Evolutionary conservation across 2,113 vertebrate genomes (phyloP).

Genomic region (Stigmatopora nigra): DNA sequence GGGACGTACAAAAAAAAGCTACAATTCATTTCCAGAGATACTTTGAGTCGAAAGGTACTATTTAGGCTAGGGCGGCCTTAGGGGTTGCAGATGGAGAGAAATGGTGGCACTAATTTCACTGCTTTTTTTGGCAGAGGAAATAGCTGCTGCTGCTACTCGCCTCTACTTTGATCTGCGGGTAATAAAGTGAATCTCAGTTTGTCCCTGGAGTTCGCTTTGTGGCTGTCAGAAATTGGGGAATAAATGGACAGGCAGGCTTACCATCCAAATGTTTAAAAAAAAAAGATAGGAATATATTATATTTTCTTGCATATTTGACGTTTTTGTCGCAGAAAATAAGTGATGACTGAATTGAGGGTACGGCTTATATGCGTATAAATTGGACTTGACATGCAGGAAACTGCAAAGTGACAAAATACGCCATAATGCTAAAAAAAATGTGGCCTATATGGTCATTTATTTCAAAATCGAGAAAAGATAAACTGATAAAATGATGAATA

Average conservation of each 20-base stretch:
- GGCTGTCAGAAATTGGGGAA: not conserved
- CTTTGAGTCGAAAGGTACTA: slow-evolving; percentile 60
- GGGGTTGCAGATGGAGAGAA: slow-evolving; percentile 49
- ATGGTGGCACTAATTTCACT: slow-evolving; percentile 58
- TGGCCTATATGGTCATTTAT: no score
- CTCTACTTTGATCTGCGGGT: not conserved
- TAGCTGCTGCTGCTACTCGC: slow-evolving; percentile 15
- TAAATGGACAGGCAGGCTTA: not conserved
- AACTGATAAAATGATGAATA: no score
- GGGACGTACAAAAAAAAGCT: slow-evolving; percentile 51
- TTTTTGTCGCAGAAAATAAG: no score
- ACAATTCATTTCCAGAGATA: slow-evolving; percentile 50
- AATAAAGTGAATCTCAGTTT: not conserved
- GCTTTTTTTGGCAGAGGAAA: slow-evolving; percentile 49
- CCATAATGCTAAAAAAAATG: no score
- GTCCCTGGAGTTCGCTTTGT: not conserved
- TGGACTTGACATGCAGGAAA: no score
- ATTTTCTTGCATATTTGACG: no score
- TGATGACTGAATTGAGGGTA: no score
- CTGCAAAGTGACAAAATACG: no score
- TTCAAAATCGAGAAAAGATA: no score
- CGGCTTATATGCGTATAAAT: no score
- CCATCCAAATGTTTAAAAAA: no score
- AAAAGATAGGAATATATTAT: no score
- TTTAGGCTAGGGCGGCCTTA: slow-evolving; percentile 51